These are phyloP conservation scores for Sebastes hubbsi DNA, from an alignment of 2,797 vertebrate species.

Conservation along the genomic window DNA sequence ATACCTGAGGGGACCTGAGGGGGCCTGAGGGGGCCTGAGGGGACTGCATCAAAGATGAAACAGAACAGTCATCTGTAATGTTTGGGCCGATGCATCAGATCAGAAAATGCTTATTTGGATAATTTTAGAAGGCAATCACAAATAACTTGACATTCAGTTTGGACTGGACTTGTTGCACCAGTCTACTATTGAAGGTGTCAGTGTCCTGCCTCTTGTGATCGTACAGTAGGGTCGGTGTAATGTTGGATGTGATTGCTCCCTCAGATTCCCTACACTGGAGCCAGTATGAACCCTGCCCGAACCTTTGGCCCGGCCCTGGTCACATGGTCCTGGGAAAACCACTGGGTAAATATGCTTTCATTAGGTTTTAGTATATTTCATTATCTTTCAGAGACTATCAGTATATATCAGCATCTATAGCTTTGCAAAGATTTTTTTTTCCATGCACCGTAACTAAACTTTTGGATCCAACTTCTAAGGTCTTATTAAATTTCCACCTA, in stretches of 20 bases:
- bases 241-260: neutral
- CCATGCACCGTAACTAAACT: neutral
- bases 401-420: neutral
- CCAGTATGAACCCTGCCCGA: slow-evolving; percentile 90
- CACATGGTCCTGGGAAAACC: slow-evolving; percentile 74
- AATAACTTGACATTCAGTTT: too few relatives aligned
- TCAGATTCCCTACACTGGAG: slow-evolving; percentile 90
- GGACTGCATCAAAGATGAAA: too few relatives aligned
- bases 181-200: neutral
- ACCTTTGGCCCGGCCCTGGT: slow-evolving; percentile 90
- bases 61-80: too few relatives aligned
- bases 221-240: neutral
- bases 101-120: too few relatives aligned
- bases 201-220: neutral
- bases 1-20: too few relatives aligned
- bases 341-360: slow-evolving; percentile 83
- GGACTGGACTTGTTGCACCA: too few relatives aligned
- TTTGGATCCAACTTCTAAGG: neutral
- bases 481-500: neutral
- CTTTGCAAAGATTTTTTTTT: neutral
- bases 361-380: neutral
- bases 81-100: too few relatives aligned
- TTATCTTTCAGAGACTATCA: neutral
- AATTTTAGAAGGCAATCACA: too few relatives aligned
- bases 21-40: too few relatives aligned